Evolutionary conservation across 1,140 invertebrate species (phyloP).

Genomic region (Drosophila yakuba): DNA sequence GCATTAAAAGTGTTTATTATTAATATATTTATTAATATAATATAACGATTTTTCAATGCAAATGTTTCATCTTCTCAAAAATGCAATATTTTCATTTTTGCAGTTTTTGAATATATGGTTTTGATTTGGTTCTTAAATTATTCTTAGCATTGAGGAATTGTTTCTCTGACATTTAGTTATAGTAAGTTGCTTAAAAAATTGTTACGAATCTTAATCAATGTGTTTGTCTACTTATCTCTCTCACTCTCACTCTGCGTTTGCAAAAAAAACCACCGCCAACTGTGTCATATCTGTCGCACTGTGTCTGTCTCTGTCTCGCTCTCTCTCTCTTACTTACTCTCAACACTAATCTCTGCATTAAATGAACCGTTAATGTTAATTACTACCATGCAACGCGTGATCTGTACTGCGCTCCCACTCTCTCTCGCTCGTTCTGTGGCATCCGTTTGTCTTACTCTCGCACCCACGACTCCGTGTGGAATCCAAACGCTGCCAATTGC

Average conservation of each 20-base stretch:
- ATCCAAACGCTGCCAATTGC: slow-evolving; percentile 28
- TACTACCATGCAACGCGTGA: slow-evolving; percentile 38
- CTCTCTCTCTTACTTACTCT: slow-evolving; percentile 13
- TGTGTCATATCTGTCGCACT: slow-evolving; percentile 55
- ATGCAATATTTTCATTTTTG: too few species aligned
- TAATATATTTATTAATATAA: slow-evolving; percentile 1
- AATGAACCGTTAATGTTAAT: slow-evolving; percentile 46
- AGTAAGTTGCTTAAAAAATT: slow-evolving; percentile 17
- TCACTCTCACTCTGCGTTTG: slow-evolving; percentile 54
- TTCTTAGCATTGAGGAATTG: slow-evolving; percentile 13
- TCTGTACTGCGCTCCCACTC: slow-evolving; percentile 36
- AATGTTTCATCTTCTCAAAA: too few species aligned
- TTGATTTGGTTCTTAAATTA: too few species aligned
- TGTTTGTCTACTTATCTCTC: slow-evolving; percentile 53
- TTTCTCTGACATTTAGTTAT: neutral
- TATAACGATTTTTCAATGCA: neutral
- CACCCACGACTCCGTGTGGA: slow-evolving; percentile 23
- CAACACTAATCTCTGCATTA: slow-evolving; percentile 55
- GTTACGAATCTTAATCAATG: slow-evolving; percentile 42
- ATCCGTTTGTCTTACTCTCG: slow-evolving; percentile 31
- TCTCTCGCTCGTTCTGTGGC: slow-evolving; percentile 20
- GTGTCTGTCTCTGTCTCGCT: slow-evolving; percentile 32
- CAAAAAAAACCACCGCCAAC: slow-evolving; percentile 54
- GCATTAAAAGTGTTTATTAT: neutral
- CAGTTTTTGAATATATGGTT: too few species aligned